phyloP scores from a whole-genome alignment of 2,797 vertebrate genomes.

The Synanceia verrucosa region DNA sequence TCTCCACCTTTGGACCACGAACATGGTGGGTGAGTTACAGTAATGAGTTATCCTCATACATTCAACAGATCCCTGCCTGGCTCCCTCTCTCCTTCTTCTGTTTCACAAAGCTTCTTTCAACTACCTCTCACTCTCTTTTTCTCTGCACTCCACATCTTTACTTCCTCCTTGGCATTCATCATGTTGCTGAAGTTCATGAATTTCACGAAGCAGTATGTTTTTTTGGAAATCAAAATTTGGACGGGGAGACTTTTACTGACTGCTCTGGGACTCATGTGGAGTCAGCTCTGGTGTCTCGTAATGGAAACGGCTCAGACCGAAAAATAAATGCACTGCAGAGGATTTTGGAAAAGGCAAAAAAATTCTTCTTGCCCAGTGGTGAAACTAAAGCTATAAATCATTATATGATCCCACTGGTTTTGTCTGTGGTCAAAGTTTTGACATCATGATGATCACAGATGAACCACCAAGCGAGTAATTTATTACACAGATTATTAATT shows the following conservation, averaged over 20 bases:
- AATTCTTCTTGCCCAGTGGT: background rate
- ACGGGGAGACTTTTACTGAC: conserved; percentile 14
- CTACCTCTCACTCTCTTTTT: conserved; percentile 30
- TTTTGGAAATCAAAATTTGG: conserved; percentile 18
- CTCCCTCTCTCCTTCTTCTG: conserved; percentile 16
- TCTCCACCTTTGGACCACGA: conserved; percentile 1
- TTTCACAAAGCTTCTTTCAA: conserved; percentile 45
- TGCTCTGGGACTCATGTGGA: background rate
- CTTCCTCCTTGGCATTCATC: conserved; percentile 28
- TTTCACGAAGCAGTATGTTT: conserved; percentile 28
- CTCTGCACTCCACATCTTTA: background rate
- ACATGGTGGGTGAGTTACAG: conserved; percentile 16
- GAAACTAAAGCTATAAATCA: conserved; percentile 19
- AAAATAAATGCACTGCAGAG: conserved; percentile 29
- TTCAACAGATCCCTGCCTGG: conserved; percentile 38
- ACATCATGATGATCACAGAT: conserved; percentile 9
- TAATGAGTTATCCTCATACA: conserved; percentile 36
- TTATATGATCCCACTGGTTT: conserved; percentile 3
- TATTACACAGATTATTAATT: background rate
- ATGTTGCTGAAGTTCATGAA: conserved; percentile 26
- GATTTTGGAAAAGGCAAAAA: conserved; percentile 6
- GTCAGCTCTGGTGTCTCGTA: conserved; percentile 18
- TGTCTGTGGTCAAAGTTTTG: conserved; percentile 15
- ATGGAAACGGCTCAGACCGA: conserved; percentile 20
- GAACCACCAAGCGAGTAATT: background rate